These are phyloP conservation scores for Leptinotarsa tumamoca DNA, from an alignment of 2,888 invertebrate genomes.

Conservation along the genomic window DNA sequence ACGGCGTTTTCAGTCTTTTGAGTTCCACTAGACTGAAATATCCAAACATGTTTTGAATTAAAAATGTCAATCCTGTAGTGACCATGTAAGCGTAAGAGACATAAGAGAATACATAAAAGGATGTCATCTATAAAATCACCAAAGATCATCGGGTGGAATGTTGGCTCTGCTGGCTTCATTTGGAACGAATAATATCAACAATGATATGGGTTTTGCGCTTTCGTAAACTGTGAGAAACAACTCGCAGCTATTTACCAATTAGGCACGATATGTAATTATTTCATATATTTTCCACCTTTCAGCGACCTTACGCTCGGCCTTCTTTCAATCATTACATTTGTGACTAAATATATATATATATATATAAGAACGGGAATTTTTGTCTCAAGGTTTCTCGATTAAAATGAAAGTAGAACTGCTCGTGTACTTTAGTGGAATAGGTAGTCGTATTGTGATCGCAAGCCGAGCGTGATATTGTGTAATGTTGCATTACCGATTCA, in stretches of 20 bases:
- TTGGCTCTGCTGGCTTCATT: not conserved
- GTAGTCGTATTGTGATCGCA: constrained; percentile 41
- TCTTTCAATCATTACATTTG: constrained; percentile 49
- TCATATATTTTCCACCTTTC: constrained; percentile 56
- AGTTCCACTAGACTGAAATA: not conserved
- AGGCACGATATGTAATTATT: constrained; percentile 48
- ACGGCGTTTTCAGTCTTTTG: not conserved
- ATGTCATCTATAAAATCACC: not conserved
- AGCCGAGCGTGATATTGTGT: constrained; percentile 36
- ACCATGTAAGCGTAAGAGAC: not conserved
- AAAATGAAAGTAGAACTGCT: constrained; percentile 56
- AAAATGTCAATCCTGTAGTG: constrained; percentile 6
- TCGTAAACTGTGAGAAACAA: constrained; percentile 45
- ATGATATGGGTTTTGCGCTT: constrained; percentile 20
- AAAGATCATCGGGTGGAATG: not conserved
- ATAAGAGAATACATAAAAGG: constrained; percentile 4
- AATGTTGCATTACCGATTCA: constrained; percentile 38
- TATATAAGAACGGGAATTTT: constrained; percentile 53
- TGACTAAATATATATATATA: constrained; percentile 33
- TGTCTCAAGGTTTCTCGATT: constrained; percentile 57
- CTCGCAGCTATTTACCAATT: constrained; percentile 44
- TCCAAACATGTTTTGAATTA: not conserved
- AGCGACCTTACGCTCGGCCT: constrained; percentile 56
- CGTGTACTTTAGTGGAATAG: constrained; percentile 50
- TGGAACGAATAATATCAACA: not conserved